Evolutionary conservation across 2,797 vertebrate genomes (phyloP), one percentile per base, ranked within the genome.

Genomic region (Acridotheres tristis): DNA sequence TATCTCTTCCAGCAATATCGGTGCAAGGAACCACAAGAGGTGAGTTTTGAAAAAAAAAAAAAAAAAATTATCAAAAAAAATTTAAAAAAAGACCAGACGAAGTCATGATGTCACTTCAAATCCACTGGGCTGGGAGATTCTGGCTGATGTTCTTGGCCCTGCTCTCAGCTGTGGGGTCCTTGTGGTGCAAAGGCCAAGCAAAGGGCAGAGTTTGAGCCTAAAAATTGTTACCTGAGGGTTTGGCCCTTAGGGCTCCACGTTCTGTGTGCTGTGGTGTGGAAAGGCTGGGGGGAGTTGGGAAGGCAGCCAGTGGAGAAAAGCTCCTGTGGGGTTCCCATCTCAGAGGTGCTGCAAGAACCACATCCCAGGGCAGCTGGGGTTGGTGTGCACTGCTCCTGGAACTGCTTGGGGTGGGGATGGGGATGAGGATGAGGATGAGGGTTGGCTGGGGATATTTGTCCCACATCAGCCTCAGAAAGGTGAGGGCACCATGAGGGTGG

Each of bases 21-120:
- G 83, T 78, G 92, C 71, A 88, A 92, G 83, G 58, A 96, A 34
- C 94, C 94, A 89, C 58, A 53, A 69, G 61, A 58, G 61, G 54
- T 43, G 74, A 73, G 45, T 54, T 90, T 51, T 69, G 66, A 88
- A 91, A 80, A 11, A 3, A 3, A 9, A 30, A 29, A 38, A 15
- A 13, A n/a, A n/a, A n/a, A n/a, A n/a, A n/a, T n/a, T n/a, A n/a
- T n/a, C n/a, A n/a, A 30, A 30, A 38, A 15, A 13, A 17, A 15
- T 13, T 30, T 9, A 3, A 5, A 6, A 25, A 50, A 26, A 5
- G 25, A 51, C 38, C 16, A 61, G 45, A 38, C 36, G 61, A 71
- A 27, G 29, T 84, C 40, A 4, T 19, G 57, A 83, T 43, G 62
- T 67, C 85, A 69, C 55, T 59, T 19, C 19, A 25, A n/a, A 40